Conservation (phyloP, 2,797 vertebrate genomes). For the Protonibea diacanthus region DNA sequence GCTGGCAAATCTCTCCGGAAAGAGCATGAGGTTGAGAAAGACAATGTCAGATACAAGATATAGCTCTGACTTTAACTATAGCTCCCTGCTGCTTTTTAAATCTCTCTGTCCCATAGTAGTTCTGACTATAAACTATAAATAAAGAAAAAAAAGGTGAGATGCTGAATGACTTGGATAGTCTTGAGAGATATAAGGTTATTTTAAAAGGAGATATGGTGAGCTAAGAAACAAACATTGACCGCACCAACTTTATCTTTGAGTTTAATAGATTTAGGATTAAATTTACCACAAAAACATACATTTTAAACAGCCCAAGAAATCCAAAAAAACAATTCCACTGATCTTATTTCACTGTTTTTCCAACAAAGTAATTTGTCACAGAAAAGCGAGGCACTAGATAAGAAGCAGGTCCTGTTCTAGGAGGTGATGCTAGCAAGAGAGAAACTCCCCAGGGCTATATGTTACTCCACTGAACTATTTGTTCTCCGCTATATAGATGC, state of each 20-base stretch:
- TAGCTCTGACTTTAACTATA: slow-evolving; percentile 5
- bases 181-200: not conserved
- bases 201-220: not conserved
- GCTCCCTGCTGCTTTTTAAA: not conserved
- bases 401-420: slow-evolving; percentile 28
- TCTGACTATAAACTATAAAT: no score
- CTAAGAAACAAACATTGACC: not conserved
- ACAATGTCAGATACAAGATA: slow-evolving; percentile 16
- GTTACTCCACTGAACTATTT: slow-evolving; percentile 64
- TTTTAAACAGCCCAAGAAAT: not conserved
- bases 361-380: slow-evolving; percentile 48
- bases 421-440: slow-evolving; percentile 30
- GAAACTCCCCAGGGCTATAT: slow-evolving; percentile 47
- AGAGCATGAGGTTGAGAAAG: not conserved
- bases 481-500: slow-evolving; percentile 54
- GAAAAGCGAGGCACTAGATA: slow-evolving; percentile 27
- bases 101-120: not conserved
- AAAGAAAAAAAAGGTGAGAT: not conserved
- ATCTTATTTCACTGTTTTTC: slow-evolving; percentile 17
- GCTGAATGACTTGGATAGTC: not conserved
- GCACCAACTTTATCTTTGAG: not conserved
- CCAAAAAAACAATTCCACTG: not conserved
- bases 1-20: slow-evolving; percentile 8
- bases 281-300: not conserved
- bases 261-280: slow-evolving; percentile 15